Percentiles rank a stretch among this genome's conserved stretches.
phyloP scores from a whole-genome alignment of 2,113 vertebrate species.

The Colistium nudipinnis region DNA sequence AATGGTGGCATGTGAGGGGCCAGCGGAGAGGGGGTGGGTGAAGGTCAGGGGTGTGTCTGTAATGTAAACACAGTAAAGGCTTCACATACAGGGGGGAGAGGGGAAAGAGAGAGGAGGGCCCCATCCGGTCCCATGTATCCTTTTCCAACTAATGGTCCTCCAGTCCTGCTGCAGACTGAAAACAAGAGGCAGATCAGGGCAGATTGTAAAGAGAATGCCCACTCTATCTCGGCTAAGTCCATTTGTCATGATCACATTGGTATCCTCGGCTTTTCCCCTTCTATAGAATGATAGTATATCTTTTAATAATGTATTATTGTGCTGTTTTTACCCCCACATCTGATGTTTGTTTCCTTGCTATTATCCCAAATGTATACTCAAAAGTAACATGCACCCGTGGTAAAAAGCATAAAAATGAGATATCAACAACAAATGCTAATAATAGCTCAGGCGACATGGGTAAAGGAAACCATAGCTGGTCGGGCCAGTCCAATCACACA shows the following conservation, averaged over 20 bases:
- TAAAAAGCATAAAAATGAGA: too few species aligned
- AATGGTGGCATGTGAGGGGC: slow-evolving; percentile 36
- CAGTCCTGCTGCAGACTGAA: slow-evolving; percentile 29
- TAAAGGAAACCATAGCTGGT: too few species aligned
- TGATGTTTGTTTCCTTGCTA: too few species aligned
- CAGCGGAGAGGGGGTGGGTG: slow-evolving; percentile 48
- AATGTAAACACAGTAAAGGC: slow-evolving; percentile 69
- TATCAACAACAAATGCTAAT: too few species aligned
- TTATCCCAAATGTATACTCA: too few species aligned
- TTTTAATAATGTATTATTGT: too few species aligned
- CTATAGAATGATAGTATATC: too few species aligned
- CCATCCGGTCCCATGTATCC: slow-evolving; percentile 58
- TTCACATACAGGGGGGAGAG: slow-evolving; percentile 59
- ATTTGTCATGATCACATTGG: neutral
- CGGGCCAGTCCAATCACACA: too few species aligned
- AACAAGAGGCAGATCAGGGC: slow-evolving; percentile 19
- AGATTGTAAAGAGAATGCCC: neutral
- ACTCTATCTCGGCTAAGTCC: neutral
- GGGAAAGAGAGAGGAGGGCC: slow-evolving; percentile 46
- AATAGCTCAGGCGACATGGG: too few species aligned
- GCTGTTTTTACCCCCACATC: too few species aligned
- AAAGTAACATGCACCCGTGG: too few species aligned
- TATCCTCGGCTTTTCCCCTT: too few species aligned
- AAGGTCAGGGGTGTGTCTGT: slow-evolving; percentile 75
- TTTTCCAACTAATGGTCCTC: slow-evolving; percentile 33